These are phyloP conservation scores for Channa maculata DNA, from an alignment of 2,113 vertebrate species.

Conservation along the genomic window DNA sequence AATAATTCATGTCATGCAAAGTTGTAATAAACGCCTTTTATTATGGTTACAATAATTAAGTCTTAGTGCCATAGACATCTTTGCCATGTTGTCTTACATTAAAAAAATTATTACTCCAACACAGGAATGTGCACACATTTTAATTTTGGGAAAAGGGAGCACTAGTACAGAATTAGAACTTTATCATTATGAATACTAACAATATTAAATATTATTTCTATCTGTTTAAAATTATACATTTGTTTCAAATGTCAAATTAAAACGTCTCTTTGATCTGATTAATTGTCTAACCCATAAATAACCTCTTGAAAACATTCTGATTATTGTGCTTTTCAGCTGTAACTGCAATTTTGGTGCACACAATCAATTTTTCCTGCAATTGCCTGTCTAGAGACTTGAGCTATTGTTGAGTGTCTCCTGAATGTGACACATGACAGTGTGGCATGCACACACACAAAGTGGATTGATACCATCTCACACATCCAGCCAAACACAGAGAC, in stretches of 20 bases:
- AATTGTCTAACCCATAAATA: slow-evolving; percentile 31
- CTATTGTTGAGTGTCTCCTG: slow-evolving; percentile 62
- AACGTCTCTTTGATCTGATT: background rate
- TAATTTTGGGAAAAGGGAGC: too few species aligned
- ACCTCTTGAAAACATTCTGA: slow-evolving; percentile 21
- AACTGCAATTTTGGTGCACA: slow-evolving; percentile 25
- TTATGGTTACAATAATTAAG: too few species aligned
- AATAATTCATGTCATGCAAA: too few species aligned
- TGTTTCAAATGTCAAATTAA: slow-evolving; percentile 19
- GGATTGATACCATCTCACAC: slow-evolving; percentile 71
- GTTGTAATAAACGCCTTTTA: too few species aligned
- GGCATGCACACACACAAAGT: slow-evolving; percentile 28
- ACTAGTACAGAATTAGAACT: too few species aligned
- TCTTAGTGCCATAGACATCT: too few species aligned
- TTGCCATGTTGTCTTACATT: too few species aligned
- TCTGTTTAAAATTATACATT: background rate
- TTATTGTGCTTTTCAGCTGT: slow-evolving; percentile 30
- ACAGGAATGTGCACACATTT: too few species aligned
- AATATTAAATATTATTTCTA: slow-evolving; percentile 4
- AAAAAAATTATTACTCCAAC: too few species aligned
- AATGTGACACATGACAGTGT: slow-evolving; percentile 57
- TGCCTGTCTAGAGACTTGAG: slow-evolving; percentile 53
- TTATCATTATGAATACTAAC: background rate
- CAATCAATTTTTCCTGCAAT: slow-evolving; percentile 46
- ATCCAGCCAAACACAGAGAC: slow-evolving; percentile 71